Conservation (phyloP, 1,140 invertebrate genomes). For the Bombus impatiens region DNA sequence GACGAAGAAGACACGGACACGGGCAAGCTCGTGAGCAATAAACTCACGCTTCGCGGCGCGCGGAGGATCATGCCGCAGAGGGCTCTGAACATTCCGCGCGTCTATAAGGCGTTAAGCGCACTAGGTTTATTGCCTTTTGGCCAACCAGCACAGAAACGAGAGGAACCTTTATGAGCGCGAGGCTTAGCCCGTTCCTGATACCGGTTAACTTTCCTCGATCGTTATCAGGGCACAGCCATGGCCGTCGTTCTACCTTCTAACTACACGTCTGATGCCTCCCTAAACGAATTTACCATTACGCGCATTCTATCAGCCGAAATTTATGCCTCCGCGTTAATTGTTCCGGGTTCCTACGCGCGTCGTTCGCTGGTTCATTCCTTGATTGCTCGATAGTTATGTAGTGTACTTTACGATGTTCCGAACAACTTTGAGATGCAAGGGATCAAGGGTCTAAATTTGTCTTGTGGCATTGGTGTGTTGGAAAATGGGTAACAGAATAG, state of each 20-base stretch:
- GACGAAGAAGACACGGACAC: slow-evolving; percentile 12
- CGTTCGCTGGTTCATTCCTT: not conserved
- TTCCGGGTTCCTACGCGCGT: not conserved
- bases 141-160: slow-evolving; percentile 52
- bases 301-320: not conserved
- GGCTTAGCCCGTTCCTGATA: slow-evolving; percentile 60
- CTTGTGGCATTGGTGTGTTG: not conserved
- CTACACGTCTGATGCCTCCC: slow-evolving; percentile 7
- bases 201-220: slow-evolving; percentile 63
- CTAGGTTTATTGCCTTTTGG: slow-evolving; percentile 56
- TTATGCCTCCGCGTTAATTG: slow-evolving; percentile 6
- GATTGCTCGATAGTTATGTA: not conserved
- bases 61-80: slow-evolving; percentile 53
- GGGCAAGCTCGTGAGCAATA: slow-evolving; percentile 60
- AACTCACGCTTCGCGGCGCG: slow-evolving; percentile 55
- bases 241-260: slow-evolving; percentile 40
- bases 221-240: slow-evolving; percentile 52
- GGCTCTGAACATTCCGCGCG: slow-evolving; percentile 62
- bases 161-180: slow-evolving; percentile 56
- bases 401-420: not conserved
- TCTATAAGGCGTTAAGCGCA: slow-evolving; percentile 66
- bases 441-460: not conserved
- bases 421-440: not conserved
- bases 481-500: not conserved
- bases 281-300: slow-evolving; percentile 28